Conservation (phyloP, 2,113 vertebrate genomes). For the Leucopsar rothschildi region DNA sequence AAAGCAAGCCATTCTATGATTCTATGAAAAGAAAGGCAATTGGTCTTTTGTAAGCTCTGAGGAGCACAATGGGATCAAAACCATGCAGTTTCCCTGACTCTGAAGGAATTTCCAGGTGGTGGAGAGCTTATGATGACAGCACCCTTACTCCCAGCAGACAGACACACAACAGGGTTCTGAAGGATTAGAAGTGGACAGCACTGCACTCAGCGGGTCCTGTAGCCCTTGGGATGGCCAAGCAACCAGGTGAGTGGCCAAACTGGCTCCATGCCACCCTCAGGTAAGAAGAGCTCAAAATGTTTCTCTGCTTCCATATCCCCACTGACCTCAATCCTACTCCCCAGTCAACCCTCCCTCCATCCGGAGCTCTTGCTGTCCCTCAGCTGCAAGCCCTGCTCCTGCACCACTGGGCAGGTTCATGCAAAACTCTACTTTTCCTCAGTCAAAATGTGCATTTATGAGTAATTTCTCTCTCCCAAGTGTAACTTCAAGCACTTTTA, state of each 20-base stretch:
- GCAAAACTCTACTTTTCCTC: neutral
- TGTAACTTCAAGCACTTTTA: neutral
- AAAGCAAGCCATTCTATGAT: neutral
- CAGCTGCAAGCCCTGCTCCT: neutral
- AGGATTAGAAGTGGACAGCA: neutral
- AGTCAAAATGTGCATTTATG: neutral
- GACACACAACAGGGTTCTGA: neutral
- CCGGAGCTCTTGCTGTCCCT: neutral
- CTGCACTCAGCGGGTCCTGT: neutral
- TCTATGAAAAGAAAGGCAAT: neutral
- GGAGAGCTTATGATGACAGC: neutral
- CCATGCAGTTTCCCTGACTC: neutral
- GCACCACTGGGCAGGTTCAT: neutral
- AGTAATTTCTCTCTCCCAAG: neutral
- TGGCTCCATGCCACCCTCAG: neutral
- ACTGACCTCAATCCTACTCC: neutral
- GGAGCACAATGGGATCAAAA: neutral
- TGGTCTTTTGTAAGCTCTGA: neutral
- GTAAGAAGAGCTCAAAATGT: neutral
- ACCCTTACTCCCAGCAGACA: neutral
- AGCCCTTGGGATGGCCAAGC: neutral
- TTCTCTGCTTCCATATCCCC: neutral
- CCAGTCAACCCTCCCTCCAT: accelerated
- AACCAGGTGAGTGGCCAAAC: neutral
- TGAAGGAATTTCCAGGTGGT: neutral